phyloP scores from a whole-genome alignment of 2,888 invertebrate species.

The Dione vanillae region DNA sequence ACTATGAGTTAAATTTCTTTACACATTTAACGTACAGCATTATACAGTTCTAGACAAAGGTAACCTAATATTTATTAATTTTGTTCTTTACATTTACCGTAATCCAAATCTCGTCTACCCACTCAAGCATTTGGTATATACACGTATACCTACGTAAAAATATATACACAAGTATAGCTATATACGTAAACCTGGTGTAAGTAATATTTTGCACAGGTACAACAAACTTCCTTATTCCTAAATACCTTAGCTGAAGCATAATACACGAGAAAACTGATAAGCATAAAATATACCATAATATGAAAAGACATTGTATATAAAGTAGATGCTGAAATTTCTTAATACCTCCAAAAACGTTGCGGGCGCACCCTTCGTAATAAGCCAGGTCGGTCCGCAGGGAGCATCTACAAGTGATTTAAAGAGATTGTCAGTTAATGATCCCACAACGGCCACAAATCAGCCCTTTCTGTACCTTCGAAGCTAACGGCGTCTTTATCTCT shows the following conservation, averaged over 20 bases:
- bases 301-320: constrained; percentile 48
- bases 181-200: background rate
- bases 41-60: no score
- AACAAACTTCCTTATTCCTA: constrained; percentile 5
- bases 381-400: constrained; percentile 63
- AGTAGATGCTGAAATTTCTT: constrained; percentile 67
- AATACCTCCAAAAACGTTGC: constrained; percentile 61
- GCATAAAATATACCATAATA: constrained; percentile 36
- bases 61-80: no score
- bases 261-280: constrained; percentile 22
- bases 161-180: background rate
- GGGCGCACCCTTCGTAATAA: constrained; percentile 73
- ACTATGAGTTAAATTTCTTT: no score
- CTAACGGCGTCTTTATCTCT: constrained; percentile 59
- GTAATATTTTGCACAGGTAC: background rate
- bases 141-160: background rate
- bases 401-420: constrained; percentile 80
- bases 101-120: background rate
- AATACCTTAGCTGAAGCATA: background rate
- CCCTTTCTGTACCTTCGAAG: constrained; percentile 65
- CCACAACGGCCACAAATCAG: constrained; percentile 72
- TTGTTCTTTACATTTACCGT: no score
- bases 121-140: background rate
- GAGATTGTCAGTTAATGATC: constrained; percentile 80
- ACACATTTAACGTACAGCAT: no score